Conservation (phyloP, 2,113 vertebrate species). For the Megaceryle maxima region DNA sequence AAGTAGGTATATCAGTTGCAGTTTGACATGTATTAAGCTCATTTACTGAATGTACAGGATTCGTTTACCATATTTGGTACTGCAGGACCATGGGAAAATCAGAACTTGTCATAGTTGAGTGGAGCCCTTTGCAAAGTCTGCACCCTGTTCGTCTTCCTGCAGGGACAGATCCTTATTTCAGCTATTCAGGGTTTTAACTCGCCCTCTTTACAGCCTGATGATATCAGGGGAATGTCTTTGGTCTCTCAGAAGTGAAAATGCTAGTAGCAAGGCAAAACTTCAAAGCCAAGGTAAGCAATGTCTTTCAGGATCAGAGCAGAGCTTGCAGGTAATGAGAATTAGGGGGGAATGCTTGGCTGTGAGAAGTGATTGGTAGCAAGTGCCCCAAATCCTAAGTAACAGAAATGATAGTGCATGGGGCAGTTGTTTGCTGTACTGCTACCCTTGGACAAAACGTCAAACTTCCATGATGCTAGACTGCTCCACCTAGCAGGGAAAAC, state of each 20-base stretch:
- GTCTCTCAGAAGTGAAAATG: background rate
- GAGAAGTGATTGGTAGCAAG: background rate
- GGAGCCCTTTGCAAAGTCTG: background rate
- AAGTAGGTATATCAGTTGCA: slow-evolving; percentile 80
- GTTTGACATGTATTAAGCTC: background rate
- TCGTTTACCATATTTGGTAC: background rate
- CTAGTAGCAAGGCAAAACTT: background rate
- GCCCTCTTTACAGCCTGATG: background rate
- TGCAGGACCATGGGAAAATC: background rate
- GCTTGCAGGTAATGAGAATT: background rate
- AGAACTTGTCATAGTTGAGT: background rate
- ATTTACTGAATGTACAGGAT: background rate
- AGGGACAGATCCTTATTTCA: background rate
- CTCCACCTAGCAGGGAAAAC: background rate
- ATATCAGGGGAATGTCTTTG: slow-evolving; percentile 3
- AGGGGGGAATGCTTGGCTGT: background rate
- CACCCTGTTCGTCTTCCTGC: background rate
- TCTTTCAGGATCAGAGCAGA: background rate
- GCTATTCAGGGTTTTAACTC: background rate
- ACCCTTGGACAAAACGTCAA: background rate
- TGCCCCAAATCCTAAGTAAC: background rate
- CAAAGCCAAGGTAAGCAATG: background rate
- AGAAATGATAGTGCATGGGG: background rate
- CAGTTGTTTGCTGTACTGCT: background rate
- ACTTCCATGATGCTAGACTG: background rate